phyloP scores from a whole-genome alignment of 2,888 invertebrate genomes.

The Parnassius apollo region DNA sequence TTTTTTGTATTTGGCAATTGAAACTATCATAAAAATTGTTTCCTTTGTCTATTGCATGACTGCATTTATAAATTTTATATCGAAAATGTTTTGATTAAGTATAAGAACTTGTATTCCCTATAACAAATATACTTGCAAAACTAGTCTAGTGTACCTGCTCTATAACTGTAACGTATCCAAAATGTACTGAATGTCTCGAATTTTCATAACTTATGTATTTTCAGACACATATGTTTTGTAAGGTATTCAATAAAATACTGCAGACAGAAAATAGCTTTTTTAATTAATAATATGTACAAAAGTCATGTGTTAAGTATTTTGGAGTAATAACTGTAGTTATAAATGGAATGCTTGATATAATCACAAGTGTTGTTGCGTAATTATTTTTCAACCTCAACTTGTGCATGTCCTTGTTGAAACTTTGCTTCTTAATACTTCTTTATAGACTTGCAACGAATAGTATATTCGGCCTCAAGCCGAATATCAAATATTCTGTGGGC shows the following conservation, averaged over 20 bases:
- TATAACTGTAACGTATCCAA: slow-evolving; percentile 28
- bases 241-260: slow-evolving; percentile 39
- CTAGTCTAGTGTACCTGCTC: slow-evolving; percentile 28
- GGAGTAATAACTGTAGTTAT: slow-evolving; percentile 13
- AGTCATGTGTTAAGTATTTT: slow-evolving; percentile 22
- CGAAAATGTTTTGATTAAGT: too few species aligned
- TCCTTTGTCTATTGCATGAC: too few species aligned
- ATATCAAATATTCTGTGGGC: too few species aligned
- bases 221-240: slow-evolving; percentile 48
- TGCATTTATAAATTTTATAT: too few species aligned
- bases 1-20: too few species aligned
- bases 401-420: slow-evolving; percentile 16
- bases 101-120: too few species aligned
- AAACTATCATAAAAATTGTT: too few species aligned
- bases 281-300: slow-evolving; percentile 41
- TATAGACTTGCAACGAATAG: neutral
- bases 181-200: slow-evolving; percentile 57
- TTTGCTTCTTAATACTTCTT: slow-evolving; percentile 6
- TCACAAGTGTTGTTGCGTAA: slow-evolving; percentile 6
- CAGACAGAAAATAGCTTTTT: slow-evolving; percentile 38
- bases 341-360: slow-evolving; percentile 24
- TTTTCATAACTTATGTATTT: slow-evolving; percentile 55
- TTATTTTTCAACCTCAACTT: slow-evolving; percentile 5
- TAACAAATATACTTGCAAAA: neutral
- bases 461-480: too few species aligned